phyloP scores from a whole-genome alignment of 2,888 invertebrate genomes.

The Atethmia centrago region DNA sequence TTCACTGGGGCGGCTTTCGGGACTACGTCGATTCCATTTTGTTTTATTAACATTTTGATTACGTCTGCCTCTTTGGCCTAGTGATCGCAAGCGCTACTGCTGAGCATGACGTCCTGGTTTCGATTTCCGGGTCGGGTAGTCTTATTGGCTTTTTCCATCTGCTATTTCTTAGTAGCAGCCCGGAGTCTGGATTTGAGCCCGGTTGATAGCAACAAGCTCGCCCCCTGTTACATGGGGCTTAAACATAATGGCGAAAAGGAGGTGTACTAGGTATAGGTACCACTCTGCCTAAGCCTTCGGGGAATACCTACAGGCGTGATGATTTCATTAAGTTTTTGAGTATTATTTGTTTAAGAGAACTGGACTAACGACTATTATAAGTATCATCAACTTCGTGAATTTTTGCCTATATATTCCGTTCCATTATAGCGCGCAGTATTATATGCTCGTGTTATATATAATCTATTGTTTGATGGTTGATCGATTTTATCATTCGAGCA shows the following conservation, averaged over 20 bases:
- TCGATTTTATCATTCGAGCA: slow-evolving; percentile 20
- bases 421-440: not conserved
- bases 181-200: not conserved
- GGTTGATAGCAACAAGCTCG: not conserved
- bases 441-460: not conserved
- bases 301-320: no score
- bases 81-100: no score
- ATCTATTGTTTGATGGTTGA: not conserved
- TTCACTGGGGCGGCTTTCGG: slow-evolving; percentile 17
- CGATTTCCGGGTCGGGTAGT: no score
- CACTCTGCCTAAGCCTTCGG: not conserved
- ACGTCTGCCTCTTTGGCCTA: not conserved
- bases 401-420: not conserved
- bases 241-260: no score
- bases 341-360: not conserved
- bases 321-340: slow-evolving; percentile 11
- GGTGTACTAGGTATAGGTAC: no score
- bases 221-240: not conserved
- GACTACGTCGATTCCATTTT: not conserved
- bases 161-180: no score
- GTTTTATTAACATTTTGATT: slow-evolving; percentile 7
- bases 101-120: no score
- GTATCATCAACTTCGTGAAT: not conserved
- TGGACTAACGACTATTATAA: not conserved
- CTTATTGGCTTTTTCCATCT: no score